Evolutionary conservation across 2,888 invertebrate genomes (phyloP).

Genomic region (Cheiracanthium punctorium): DNA sequence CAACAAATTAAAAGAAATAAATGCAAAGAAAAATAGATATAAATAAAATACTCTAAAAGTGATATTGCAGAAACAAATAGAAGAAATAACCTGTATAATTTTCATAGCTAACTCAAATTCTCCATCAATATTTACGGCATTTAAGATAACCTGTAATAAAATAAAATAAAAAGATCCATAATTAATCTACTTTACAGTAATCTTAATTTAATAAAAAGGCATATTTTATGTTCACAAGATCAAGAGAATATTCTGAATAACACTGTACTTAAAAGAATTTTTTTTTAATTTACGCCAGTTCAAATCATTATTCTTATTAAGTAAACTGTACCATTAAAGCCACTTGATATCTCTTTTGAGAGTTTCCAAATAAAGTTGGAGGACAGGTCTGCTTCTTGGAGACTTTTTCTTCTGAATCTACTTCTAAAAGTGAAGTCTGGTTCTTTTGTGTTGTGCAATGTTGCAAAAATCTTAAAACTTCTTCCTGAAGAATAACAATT

Average conservation of each 20-base stretch:
- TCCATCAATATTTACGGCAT: slow-evolving; percentile 74
- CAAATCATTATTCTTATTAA: too few relatives aligned
- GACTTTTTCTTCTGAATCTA: background rate
- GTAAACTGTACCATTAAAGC: slow-evolving; percentile 59
- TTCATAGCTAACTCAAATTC: slow-evolving; percentile 75
- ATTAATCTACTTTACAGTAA: too few relatives aligned
- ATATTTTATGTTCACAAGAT: too few relatives aligned
- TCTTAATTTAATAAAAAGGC: too few relatives aligned
- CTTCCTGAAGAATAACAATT: slow-evolving; percentile 87
- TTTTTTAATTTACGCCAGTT: too few relatives aligned
- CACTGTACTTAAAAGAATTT: too few relatives aligned
- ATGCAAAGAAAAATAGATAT: too few relatives aligned
- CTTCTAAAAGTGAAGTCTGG: slow-evolving; percentile 62
- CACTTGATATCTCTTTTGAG: slow-evolving; percentile 44
- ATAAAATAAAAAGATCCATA: background rate
- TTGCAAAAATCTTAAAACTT: slow-evolving; percentile 80
- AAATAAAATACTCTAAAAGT: background rate
- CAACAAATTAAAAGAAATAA: too few relatives aligned
- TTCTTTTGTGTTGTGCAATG: slow-evolving; percentile 66
- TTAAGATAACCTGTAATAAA: slow-evolving; percentile 73
- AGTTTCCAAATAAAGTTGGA: slow-evolving; percentile 65
- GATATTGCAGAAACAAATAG: background rate
- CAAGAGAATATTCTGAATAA: too few relatives aligned
- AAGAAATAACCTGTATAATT: slow-evolving; percentile 74
- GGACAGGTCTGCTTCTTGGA: background rate